Evolutionary conservation across 2,113 vertebrate species (phyloP).

Genomic region (Hippocampus barbouri): DNA sequence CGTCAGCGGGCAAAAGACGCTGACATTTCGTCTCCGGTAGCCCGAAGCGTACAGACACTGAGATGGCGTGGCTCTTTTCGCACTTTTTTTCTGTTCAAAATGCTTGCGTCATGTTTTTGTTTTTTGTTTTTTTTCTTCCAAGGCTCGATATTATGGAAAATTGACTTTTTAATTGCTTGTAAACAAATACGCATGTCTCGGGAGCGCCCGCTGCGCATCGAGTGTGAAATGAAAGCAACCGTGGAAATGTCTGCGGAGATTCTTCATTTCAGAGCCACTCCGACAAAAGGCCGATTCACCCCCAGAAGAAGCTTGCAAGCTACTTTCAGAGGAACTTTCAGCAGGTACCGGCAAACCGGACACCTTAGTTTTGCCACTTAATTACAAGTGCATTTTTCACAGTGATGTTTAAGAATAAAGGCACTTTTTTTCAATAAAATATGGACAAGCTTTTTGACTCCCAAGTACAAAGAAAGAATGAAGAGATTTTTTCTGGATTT

Average conservation of each 20-base stretch:
- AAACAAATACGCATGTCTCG: background rate
- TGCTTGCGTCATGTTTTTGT: background rate
- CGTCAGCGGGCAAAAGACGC: background rate
- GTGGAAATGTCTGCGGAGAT: background rate
- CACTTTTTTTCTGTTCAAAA: background rate
- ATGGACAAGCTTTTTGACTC: too few species aligned
- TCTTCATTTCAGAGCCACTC: background rate
- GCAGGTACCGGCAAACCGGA: too few species aligned
- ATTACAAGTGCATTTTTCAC: too few species aligned
- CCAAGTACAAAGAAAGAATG: too few species aligned
- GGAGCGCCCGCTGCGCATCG: background rate
- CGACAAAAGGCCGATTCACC: background rate
- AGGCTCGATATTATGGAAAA: background rate
- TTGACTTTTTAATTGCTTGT: slow-evolving; percentile 1
- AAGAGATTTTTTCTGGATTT: too few species aligned
- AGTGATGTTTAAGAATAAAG: too few species aligned
- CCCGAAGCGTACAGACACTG: background rate
- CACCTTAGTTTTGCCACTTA: too few species aligned
- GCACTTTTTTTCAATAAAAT: too few species aligned
- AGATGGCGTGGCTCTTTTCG: background rate
- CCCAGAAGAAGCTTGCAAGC: too few species aligned
- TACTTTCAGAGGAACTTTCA: too few species aligned
- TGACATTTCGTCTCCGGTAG: background rate
- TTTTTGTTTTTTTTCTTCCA: too few species aligned
- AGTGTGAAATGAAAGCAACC: background rate